These are phyloP conservation scores for Chrysoperla carnea DNA, from an alignment of 1,140 invertebrate species.

Conservation along the genomic window DNA sequence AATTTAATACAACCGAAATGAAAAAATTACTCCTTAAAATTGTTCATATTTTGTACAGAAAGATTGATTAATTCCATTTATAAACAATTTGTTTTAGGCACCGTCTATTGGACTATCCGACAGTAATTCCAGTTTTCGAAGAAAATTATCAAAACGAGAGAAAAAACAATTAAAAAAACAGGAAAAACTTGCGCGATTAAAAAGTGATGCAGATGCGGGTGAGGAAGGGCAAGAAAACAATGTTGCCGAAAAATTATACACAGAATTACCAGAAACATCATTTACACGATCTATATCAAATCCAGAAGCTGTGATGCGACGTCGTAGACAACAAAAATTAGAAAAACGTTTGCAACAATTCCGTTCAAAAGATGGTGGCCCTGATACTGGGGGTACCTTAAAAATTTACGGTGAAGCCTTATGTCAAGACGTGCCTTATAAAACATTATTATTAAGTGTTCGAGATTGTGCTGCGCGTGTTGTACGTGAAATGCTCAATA, in stretches of 20 bases:
- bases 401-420: slow-evolving; percentile 97
- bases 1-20: no score
- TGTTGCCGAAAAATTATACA: slow-evolving; percentile 85
- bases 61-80: no score
- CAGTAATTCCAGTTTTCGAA: slow-evolving; percentile 47
- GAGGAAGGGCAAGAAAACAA: slow-evolving; percentile 57
- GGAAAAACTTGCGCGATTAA: slow-evolving; percentile 74
- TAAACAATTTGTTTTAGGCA: no score
- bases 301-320: slow-evolving; percentile 96
- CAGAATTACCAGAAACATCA: slow-evolving; percentile 93
- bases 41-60: no score
- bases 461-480: slow-evolving; percentile 82
- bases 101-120: slow-evolving; percentile 38
- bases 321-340: slow-evolving; percentile 89
- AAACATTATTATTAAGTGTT: slow-evolving; percentile 87
- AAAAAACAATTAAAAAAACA: slow-evolving; percentile 97
- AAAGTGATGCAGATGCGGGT: slow-evolving; percentile 53
- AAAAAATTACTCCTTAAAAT: no score
- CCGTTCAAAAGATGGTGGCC: slow-evolving; percentile 79
- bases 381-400: slow-evolving; percentile 82
- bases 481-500: slow-evolving; percentile 90
- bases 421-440: slow-evolving; percentile 94
- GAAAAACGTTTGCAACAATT: slow-evolving; percentile 96
- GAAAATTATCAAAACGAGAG: slow-evolving; percentile 95
- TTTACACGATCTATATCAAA: slow-evolving; percentile 98